Conservation (phyloP, 2,797 vertebrate genomes). For the Oreonectes daqikongensis region DNA sequence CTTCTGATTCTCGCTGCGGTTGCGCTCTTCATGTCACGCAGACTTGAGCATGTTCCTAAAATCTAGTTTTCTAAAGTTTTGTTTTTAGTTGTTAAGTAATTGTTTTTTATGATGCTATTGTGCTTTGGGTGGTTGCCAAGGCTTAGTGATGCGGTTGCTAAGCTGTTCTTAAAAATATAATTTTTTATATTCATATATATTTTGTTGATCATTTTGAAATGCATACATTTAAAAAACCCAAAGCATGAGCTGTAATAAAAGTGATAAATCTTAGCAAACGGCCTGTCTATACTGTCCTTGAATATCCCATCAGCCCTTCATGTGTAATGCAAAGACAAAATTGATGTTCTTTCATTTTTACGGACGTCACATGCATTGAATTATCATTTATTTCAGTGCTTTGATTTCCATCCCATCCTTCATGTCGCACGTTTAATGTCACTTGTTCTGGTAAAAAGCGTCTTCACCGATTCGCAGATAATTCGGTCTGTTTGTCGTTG, state of each 20-base stretch:
- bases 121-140: background rate
- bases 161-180: no score
- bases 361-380: background rate
- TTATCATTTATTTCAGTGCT: conserved; percentile 1
- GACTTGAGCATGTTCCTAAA: background rate
- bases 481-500: background rate
- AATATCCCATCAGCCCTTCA: background rate
- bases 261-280: background rate
- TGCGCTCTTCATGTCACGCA: background rate
- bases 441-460: conserved; percentile 27
- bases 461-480: conserved; percentile 6
- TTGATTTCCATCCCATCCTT: conserved; percentile 1
- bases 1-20: background rate
- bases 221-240: no score
- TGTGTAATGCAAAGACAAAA: background rate
- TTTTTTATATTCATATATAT: no score
- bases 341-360: background rate
- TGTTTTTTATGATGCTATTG: background rate
- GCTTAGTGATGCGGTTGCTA: background rate
- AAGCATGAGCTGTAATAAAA: no score
- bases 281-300: background rate
- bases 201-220: no score
- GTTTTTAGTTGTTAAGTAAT: background rate
- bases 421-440: conserved; percentile 21
- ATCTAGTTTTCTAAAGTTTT: background rate